Conservation (phyloP, 2,888 invertebrate genomes). For the Meloe dianella region DNA sequence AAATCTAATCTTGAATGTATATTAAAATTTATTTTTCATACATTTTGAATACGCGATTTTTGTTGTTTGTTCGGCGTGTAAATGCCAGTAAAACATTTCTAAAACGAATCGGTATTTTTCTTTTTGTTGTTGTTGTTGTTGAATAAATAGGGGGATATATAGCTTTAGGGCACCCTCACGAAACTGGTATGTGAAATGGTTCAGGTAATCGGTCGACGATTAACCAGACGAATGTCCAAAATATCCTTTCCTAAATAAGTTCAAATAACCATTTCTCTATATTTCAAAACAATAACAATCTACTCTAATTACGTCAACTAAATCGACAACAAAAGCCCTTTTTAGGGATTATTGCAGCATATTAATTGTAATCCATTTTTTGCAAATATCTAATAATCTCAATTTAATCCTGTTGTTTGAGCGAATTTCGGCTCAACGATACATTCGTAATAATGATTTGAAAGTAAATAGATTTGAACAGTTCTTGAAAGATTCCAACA, state of each 20-base stretch:
- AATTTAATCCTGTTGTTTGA: too few relatives aligned
- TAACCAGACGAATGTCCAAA: slow-evolving; percentile 6
- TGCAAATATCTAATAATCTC: too few relatives aligned
- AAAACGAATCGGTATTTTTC: background rate
- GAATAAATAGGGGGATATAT: background rate
- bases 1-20: background rate
- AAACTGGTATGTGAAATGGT: slow-evolving; percentile 7
- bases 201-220: slow-evolving; percentile 7
- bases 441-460: background rate
- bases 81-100: background rate
- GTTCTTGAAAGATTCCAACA: background rate
- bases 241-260: background rate
- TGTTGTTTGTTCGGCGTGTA: background rate
- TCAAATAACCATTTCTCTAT: background rate
- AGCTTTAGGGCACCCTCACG: slow-evolving; percentile 4
- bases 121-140: too few relatives aligned
- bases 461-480: slow-evolving; percentile 4
- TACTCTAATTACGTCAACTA: too few relatives aligned
- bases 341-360: too few relatives aligned
- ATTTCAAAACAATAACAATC: too few relatives aligned
- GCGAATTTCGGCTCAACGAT: too few relatives aligned
- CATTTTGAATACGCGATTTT: background rate
- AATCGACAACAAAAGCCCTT: background rate
- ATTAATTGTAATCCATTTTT: too few relatives aligned
- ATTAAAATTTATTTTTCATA: too few relatives aligned